Percentiles rank a stretch among this genome's conserved stretches.
Conservation (phyloP, 2,797 vertebrate species). For the Streptopelia turtur region DNA sequence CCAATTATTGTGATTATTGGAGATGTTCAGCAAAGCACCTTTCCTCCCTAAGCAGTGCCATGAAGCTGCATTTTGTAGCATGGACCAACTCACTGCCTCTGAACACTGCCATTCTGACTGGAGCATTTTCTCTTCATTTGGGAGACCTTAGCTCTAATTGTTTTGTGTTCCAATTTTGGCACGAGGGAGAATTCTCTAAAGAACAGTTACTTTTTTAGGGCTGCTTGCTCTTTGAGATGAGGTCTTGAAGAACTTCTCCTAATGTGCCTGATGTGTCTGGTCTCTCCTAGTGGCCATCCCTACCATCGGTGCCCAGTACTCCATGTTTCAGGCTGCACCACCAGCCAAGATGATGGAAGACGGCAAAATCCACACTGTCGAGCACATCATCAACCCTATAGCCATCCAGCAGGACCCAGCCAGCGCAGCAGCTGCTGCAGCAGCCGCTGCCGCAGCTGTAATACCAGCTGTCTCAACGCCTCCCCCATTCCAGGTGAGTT, state of each 20-base stretch:
- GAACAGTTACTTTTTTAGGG: background rate
- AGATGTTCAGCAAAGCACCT: background rate
- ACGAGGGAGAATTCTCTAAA: background rate
- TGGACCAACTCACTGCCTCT: background rate
- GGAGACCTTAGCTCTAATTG: background rate
- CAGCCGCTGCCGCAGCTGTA: conserved; percentile 74
- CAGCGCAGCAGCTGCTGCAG: conserved; percentile 73
- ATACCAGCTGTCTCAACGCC: conserved; percentile 94
- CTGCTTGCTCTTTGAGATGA: background rate
- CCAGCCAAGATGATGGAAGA: conserved; percentile 94
- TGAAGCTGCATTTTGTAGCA: background rate
- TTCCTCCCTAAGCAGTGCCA: background rate
- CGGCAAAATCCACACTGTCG: conserved; percentile 92
- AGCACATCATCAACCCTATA: conserved; percentile 95
- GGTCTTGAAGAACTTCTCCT: background rate
- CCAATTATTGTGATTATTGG: background rate
- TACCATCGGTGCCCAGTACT: conserved; percentile 91
- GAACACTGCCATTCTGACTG: background rate
- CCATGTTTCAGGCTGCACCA: conserved; percentile 88
- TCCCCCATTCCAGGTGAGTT: conserved; percentile 93
- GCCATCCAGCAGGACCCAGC: conserved; percentile 91
- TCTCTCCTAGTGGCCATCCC: conserved; percentile 88
- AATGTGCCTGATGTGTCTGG: background rate
- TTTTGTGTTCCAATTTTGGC: background rate
- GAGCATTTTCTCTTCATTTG: background rate